Base-by-base conservation (phyloP, 2,113 vertebrate species). In the Gasterosteus nipponicus region DNA sequence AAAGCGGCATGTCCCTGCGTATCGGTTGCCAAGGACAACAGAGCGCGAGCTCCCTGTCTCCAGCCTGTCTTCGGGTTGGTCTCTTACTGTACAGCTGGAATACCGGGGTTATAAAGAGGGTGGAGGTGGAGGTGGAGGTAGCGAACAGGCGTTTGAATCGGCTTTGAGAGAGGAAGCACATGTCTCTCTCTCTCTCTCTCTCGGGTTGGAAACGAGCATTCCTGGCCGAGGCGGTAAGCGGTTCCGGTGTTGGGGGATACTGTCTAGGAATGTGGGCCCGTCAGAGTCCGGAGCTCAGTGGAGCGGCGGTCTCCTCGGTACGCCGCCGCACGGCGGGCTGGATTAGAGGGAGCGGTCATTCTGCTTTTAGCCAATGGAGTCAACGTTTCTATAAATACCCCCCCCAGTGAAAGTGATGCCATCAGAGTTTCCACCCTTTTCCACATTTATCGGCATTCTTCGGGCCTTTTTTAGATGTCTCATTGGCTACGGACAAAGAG, bases 191-290 rank as follows among this genome's bases (percentile, higher is more conserved):
- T 15, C 44, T 46, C 44, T 46, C 7, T 80, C 73, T 73, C 73
- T 78, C 75, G 82, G 76, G 42, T 82, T 82, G 82, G 75, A 89
- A 85, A 79, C 81, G 79, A n/a, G 68, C 88, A 89, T 92, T 92
- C 91, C 88, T 86, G 80, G 70, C 77, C 42, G 78, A 80, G 82
- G 84, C 81, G 41, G 80, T 84, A 69, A 91, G 84, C 8, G 63
- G 75, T 89, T 90, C 87, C 78, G 76, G 77, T 72, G 87, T 82
- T 86, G 33, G 84, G 88, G 86, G 84, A 87, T 89, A 86, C 85
- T 90, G 91, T 91, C 89, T 88, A 86, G 89, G 89, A 91, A 89
- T 90, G 82, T 71, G 79, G 85, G 85, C 80, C 78, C 73, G 72
- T 81, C 51, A 78, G 19, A 84, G 77, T 80, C 67, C 63, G 74